Evolutionary conservation across 2,797 vertebrate species (phyloP).

Genomic region (Coccyzus lansbergi): DNA sequence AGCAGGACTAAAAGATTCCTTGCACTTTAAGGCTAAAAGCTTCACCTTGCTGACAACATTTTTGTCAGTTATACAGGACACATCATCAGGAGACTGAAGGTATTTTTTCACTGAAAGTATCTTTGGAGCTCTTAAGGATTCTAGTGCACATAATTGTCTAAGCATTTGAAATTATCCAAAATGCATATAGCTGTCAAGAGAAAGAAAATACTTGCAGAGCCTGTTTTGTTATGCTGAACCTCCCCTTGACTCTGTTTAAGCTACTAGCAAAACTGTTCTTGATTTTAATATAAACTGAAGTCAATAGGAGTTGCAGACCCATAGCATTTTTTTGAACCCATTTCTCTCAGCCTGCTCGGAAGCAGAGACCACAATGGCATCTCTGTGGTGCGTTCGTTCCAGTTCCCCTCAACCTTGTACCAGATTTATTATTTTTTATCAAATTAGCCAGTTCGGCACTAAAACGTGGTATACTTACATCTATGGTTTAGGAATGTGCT

Average conservation of each 20-base stretch:
- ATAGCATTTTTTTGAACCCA: not conserved
- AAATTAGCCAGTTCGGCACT: not conserved
- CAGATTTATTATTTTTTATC: not conserved
- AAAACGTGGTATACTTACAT: not conserved
- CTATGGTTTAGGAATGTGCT: not conserved
- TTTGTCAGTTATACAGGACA: not conserved
- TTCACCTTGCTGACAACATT: not conserved
- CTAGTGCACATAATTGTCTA: not conserved
- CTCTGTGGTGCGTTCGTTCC: not conserved
- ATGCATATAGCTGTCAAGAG: not conserved
- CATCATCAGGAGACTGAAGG: not conserved
- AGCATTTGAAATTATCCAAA: not conserved
- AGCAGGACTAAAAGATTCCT: constrained; percentile 44
- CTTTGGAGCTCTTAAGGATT: not conserved
- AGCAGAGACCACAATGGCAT: not conserved
- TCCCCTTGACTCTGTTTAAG: not conserved
- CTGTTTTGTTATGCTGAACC: not conserved
- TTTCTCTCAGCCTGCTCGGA: not conserved
- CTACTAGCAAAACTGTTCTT: not conserved
- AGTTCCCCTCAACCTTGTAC: not conserved
- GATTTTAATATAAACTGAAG: not conserved
- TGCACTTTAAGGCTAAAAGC: constrained; percentile 36
- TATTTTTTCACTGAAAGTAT: not conserved
- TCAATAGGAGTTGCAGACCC: not conserved
- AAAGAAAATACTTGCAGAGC: not conserved